phyloP scores from a whole-genome alignment of 2,888 invertebrate species.

The Steinernema hermaphroditum region DNA sequence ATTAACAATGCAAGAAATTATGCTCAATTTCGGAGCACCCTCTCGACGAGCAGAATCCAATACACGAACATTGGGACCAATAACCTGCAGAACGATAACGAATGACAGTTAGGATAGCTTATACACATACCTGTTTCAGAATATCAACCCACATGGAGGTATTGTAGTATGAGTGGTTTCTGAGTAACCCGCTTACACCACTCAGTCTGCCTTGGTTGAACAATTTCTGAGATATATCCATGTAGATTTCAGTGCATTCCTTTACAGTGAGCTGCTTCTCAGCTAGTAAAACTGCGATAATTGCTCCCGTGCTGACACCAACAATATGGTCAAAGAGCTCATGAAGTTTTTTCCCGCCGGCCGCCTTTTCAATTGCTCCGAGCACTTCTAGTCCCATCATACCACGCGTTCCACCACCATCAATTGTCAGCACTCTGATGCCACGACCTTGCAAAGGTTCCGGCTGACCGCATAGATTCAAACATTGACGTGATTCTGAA shows the following conservation, averaged over 20 bases:
- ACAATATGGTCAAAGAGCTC: slow-evolving; percentile 83
- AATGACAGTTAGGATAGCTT: no score
- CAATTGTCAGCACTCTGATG: slow-evolving; percentile 80
- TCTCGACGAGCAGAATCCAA: slow-evolving; percentile 50
- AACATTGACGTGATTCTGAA: slow-evolving; percentile 52
- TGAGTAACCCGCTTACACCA: slow-evolving; percentile 50
- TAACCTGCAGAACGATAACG: slow-evolving; percentile 37
- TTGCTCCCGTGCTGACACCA: slow-evolving; percentile 74
- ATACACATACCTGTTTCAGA: slow-evolving; percentile 70
- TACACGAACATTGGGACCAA: slow-evolving; percentile 56
- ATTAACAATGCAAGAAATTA: slow-evolving; percentile 80
- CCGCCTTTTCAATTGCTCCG: slow-evolving; percentile 75
- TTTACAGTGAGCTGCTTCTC: slow-evolving; percentile 72
- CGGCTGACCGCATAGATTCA: slow-evolving; percentile 54
- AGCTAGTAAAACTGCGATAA: slow-evolving; percentile 77
- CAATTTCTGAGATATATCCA: slow-evolving; percentile 69
- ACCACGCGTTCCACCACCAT: slow-evolving; percentile 88
- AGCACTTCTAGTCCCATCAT: slow-evolving; percentile 82
- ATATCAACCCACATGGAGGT: slow-evolving; percentile 81
- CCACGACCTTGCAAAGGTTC: slow-evolving; percentile 70
- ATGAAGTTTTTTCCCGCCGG: slow-evolving; percentile 70
- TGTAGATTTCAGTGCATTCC: slow-evolving; percentile 71
- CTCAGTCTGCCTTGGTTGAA: slow-evolving; percentile 75
- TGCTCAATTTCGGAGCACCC: slow-evolving; percentile 73
- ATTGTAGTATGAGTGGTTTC: slow-evolving; percentile 84